These are phyloP conservation scores for Drosophila nannoptera DNA, from an alignment of 1,140 invertebrate species.

Conservation along the genomic window DNA sequence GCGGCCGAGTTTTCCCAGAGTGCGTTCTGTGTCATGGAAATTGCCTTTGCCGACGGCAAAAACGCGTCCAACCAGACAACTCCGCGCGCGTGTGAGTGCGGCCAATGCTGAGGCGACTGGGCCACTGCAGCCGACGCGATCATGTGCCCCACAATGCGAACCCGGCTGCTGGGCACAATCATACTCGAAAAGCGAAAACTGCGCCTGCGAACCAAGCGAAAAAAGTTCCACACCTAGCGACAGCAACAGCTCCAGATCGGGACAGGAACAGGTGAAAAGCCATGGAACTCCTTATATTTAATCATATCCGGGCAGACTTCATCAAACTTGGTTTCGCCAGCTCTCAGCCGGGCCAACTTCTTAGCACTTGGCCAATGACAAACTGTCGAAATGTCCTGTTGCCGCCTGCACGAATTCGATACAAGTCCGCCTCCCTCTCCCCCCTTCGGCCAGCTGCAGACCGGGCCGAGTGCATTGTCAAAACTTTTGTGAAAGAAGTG, in stretches of 20 bases:
- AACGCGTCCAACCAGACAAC: not conserved
- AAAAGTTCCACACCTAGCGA: slow-evolving; percentile 75
- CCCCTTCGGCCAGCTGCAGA: not conserved
- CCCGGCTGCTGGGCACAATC: slow-evolving; percentile 66
- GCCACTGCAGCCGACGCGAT: slow-evolving; percentile 45
- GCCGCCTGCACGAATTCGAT: slow-evolving; percentile 2
- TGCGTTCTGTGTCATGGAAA: slow-evolving; percentile 30
- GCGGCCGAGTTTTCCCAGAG: slow-evolving; percentile 17
- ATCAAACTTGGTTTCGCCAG: slow-evolving; percentile 52
- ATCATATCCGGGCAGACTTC: no score
- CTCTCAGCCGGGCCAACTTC: slow-evolving; percentile 26
- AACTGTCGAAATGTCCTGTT: slow-evolving; percentile 44
- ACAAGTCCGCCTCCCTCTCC: slow-evolving; percentile 3
- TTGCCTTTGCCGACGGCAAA: slow-evolving; percentile 33
- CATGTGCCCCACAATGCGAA: slow-evolving; percentile 70
- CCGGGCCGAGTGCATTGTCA: slow-evolving; percentile 6
- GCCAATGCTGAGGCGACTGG: slow-evolving; percentile 41
- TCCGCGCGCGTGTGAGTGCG: not conserved
- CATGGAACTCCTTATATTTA: no score
- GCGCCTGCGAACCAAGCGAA: slow-evolving; percentile 68
- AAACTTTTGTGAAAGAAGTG: slow-evolving; percentile 5
- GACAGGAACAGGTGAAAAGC: slow-evolving; percentile 29
- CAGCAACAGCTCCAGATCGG: slow-evolving; percentile 36
- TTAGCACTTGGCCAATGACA: slow-evolving; percentile 28
- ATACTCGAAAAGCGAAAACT: slow-evolving; percentile 74